phyloP scores from a whole-genome alignment of 2,888 invertebrate genomes.

The Hartigia nigra region DNA sequence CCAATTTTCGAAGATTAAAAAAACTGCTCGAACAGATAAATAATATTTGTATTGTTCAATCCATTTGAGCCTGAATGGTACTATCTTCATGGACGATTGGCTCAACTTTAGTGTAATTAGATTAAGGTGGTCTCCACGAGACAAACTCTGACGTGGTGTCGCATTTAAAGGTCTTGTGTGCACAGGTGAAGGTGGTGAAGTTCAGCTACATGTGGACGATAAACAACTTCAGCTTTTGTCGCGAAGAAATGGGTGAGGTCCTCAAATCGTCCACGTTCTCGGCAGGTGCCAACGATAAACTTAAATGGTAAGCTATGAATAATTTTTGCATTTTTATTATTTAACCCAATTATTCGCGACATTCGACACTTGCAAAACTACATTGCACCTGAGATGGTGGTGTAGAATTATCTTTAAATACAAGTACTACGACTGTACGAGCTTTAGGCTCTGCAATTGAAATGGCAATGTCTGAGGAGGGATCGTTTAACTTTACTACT shows the following conservation, averaged over 20 bases:
- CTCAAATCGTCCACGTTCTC: slow-evolving; percentile 99
- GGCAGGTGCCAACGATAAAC: slow-evolving; percentile 99
- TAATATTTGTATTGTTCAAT: background rate
- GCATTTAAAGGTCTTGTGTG: slow-evolving; percentile 62
- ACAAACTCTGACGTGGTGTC: slow-evolving; percentile 54
- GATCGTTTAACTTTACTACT: background rate
- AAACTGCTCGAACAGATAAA: background rate
- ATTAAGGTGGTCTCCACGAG: slow-evolving; percentile 44
- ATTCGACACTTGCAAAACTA: background rate
- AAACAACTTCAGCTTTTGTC: slow-evolving; percentile 99
- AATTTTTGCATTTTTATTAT: background rate
- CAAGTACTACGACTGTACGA: background rate
- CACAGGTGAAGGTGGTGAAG: slow-evolving; percentile 99
- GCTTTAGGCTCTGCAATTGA: background rate
- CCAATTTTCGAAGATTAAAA: background rate
- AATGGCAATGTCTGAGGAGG: background rate
- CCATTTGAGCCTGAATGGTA: background rate
- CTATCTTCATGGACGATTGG: background rate
- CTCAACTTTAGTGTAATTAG: slow-evolving; percentile 29
- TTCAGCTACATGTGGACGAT: slow-evolving; percentile 99
- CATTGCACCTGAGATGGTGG: background rate
- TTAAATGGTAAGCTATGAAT: slow-evolving; percentile 85
- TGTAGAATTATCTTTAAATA: background rate
- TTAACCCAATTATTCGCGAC: background rate
- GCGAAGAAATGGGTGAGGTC: slow-evolving; percentile 99